Evolutionary conservation across 2,888 invertebrate genomes (phyloP).

Genomic region (Melitaea athalia): DNA sequence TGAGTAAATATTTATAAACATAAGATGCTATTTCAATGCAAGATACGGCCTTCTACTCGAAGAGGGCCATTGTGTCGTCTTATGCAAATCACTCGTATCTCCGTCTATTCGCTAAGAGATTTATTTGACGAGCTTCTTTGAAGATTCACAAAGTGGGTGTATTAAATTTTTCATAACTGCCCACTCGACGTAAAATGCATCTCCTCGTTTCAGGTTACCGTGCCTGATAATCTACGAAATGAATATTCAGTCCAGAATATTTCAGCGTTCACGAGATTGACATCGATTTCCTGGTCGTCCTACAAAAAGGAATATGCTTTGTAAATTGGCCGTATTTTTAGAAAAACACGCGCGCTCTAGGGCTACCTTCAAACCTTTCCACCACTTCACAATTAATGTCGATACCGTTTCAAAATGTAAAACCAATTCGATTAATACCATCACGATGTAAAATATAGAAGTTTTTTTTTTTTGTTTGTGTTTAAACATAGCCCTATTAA

Average conservation of each 20-base stretch:
- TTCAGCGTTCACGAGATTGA: conserved; percentile 15
- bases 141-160: conserved; percentile 63
- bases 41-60: conserved; percentile 72
- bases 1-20: conserved; percentile 80
- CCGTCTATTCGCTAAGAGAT: conserved; percentile 71
- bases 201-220: conserved; percentile 38
- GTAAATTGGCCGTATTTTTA: conserved; percentile 52
- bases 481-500: not conserved
- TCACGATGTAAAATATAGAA: conserved; percentile 39
- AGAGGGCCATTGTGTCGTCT: conserved; percentile 64
- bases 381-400: conserved; percentile 66
- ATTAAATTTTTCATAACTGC: conserved; percentile 77
- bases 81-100: conserved; percentile 75
- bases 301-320: conserved; percentile 24
- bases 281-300: conserved; percentile 36
- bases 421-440: conserved; percentile 26
- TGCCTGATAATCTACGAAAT: conserved; percentile 16
- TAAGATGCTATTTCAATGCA: conserved; percentile 81
- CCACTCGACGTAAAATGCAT: conserved; percentile 60
- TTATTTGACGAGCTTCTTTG: conserved; percentile 70
- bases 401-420: conserved; percentile 50
- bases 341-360: conserved; percentile 71
- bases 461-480: not conserved
- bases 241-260: conserved; percentile 27
- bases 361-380: conserved; percentile 65